Evolutionary conservation across 2,797 vertebrate species (phyloP), one percentile per base, ranked within the genome.

Genomic region (Muscicapa striata): DNA sequence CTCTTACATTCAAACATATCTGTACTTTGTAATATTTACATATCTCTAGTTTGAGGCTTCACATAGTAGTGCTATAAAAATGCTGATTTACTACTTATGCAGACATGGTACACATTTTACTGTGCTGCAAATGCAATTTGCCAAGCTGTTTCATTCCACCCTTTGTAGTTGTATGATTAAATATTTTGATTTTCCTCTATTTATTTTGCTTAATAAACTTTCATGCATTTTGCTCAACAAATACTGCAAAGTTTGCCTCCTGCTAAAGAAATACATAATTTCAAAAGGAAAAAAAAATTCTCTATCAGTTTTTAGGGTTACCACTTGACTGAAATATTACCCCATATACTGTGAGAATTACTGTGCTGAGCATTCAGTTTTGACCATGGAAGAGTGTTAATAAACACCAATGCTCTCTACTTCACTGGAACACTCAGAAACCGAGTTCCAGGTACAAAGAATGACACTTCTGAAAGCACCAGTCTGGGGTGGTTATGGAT

Each of bases 151-250:
- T 93, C 66, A 24, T 69, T 84, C 57, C 73, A 22, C 58, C 27
- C 80, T 78, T 79, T 78, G 69, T 88, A 94, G 83, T 88, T 94
- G 29, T 78, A 59, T 32, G 64, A 97, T 91, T 87, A 45, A 84
- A 54, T 94, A 80, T 95, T 96, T 94, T 91, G 49, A 95, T 96
- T 96, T 96, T 83, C 36, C 82, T 72, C 90, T 91, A 84, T 87
- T 96, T 94, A 73, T 79, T 96, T 97, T 91, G 58, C 66, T 92
- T 96, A 96, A 85, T 93, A 83, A 89, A 93, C 34, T 58, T 91
- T 21, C 51, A 59, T 22, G 73, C 18, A 57, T 88, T 96, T 86
- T 72, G 57, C 41, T 87, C 32, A 76, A 74, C 38, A 89, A 90
- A 95, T 68, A 91, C 36, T 29, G 45, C 17, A 48, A 84, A 76